A percentile compares a stretch with the other conserved stretches of the same genome.
phyloP scores from a whole-genome alignment of 2,888 invertebrate species.

The Calameuta filiformis region DNA sequence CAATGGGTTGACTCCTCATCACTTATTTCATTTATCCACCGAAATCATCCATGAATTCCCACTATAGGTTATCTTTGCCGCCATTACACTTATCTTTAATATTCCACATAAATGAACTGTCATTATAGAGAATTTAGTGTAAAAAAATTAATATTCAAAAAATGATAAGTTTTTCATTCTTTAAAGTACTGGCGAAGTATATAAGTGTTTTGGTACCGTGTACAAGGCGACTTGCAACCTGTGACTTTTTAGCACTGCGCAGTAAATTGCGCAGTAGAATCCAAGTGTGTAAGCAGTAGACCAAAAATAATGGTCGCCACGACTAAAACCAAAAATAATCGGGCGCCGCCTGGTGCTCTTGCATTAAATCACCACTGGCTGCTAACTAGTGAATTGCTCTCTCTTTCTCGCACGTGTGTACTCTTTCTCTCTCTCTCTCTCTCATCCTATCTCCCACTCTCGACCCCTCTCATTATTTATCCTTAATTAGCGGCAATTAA shows the following conservation, averaged over 20 bases:
- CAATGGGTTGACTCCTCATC: conserved; percentile 49
- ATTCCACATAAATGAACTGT: too few relatives aligned
- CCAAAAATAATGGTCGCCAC: conserved; percentile 50
- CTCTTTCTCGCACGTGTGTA: conserved; percentile 15
- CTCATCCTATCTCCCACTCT: conserved; percentile 24
- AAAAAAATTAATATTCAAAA: too few relatives aligned
- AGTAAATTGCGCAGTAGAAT: conserved; percentile 20
- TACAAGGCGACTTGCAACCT: too few relatives aligned
- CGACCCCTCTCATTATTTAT: conserved; percentile 53
- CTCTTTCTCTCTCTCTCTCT: conserved; percentile 9
- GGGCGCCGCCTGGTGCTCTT: conserved; percentile 57
- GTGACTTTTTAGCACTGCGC: background rate
- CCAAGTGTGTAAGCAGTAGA: background rate
- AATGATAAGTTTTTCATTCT: too few relatives aligned
- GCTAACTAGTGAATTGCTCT: conserved; percentile 45
- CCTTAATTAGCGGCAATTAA: conserved; percentile 59
- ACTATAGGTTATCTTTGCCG: too few relatives aligned
- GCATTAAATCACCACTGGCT: conserved; percentile 52
- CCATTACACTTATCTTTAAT: too few relatives aligned
- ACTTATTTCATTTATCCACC: conserved; percentile 57
- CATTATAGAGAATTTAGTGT: too few relatives aligned
- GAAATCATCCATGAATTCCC: conserved; percentile 26
- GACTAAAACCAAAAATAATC: conserved; percentile 63
- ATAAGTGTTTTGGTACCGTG: too few relatives aligned
- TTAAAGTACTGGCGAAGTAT: too few relatives aligned